These are phyloP conservation scores for Rhinichthys klamathensis DNA, from an alignment of 2,113 vertebrate species.

Conservation along the genomic window DNA sequence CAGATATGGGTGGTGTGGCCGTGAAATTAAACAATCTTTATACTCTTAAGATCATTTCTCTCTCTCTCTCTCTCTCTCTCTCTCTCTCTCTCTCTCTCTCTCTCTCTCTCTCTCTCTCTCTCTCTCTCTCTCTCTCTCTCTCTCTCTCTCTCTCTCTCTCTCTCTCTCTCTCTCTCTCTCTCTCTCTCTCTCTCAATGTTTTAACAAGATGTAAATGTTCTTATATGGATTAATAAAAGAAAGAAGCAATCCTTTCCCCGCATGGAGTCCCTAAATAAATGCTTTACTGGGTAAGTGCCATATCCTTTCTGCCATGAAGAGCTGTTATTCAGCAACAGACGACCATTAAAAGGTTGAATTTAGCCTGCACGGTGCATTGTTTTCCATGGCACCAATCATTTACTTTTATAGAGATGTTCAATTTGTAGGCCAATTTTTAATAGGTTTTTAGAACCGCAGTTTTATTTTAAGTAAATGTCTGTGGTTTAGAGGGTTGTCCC, in stretches of 20 bases:
- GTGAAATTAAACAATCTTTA: conserved; percentile 57
- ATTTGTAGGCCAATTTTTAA: neutral
- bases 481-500: neutral
- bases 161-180: too few relatives aligned
- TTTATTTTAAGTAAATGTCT: neutral
- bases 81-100: too few relatives aligned
- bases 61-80: conserved; percentile 47
- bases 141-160: too few relatives aligned
- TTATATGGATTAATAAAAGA: conserved; percentile 63
- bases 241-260: conserved; percentile 35
- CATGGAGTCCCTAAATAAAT: conserved; percentile 50
- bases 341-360: neutral
- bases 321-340: neutral
- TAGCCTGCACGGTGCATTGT: neutral
- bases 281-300: conserved; percentile 36
- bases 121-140: too few relatives aligned
- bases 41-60: conserved; percentile 53
- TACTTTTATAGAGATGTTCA: neutral
- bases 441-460: neutral
- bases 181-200: conserved; percentile 56
- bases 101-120: too few relatives aligned
- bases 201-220: conserved; percentile 65
- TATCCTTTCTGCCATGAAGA: conserved; percentile 1
- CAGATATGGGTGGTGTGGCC: conserved; percentile 40
- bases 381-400: neutral